Percentiles rank a stretch among this genome's conserved stretches.
These are phyloP conservation scores for Epistrophe grossulariae DNA, from an alignment of 2,888 invertebrate genomes.

Conservation along the genomic window DNA sequence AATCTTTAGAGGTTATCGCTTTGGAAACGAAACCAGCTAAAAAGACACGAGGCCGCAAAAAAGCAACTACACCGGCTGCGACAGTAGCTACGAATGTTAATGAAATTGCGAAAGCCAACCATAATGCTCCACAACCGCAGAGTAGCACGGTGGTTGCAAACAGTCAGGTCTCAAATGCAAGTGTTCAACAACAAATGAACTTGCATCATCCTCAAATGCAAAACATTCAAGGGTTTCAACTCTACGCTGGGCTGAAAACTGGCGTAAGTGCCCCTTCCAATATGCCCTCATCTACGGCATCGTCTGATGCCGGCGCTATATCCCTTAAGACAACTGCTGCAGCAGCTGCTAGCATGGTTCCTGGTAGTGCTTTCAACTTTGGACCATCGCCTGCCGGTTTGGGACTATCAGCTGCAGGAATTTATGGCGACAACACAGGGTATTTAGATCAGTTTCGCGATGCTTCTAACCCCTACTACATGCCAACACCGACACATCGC, in stretches of 20 bases:
- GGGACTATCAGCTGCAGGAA: slow-evolving; percentile 83
- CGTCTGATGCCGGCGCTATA: slow-evolving; percentile 83
- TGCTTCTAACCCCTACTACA: slow-evolving; percentile 87
- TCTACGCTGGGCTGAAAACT: slow-evolving; percentile 86
- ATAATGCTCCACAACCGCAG: slow-evolving; percentile 66
- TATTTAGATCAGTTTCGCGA: slow-evolving; percentile 89
- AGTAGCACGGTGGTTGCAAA: slow-evolving; percentile 43
- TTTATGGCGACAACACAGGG: slow-evolving; percentile 87
- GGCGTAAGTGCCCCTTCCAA: slow-evolving; percentile 79
- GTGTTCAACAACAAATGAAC: slow-evolving; percentile 77
- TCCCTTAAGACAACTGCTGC: slow-evolving; percentile 86
- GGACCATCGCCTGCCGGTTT: slow-evolving; percentile 88
- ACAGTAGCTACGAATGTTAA: slow-evolving; percentile 61
- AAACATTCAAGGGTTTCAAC: slow-evolving; percentile 85
- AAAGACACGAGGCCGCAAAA: slow-evolving; percentile 66
- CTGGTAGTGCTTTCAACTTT: slow-evolving; percentile 94
- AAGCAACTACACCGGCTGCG: slow-evolving; percentile 50
- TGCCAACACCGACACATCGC: slow-evolving; percentile 84
- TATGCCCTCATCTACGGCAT: slow-evolving; percentile 70
- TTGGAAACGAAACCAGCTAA: slow-evolving; percentile 65
- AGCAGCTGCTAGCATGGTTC: slow-evolving; percentile 87
- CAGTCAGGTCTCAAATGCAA: slow-evolving; percentile 38
- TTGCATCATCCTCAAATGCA: slow-evolving; percentile 78
- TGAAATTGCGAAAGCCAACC: slow-evolving; percentile 74
- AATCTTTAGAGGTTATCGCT: slow-evolving; percentile 77